A percentile compares a stretch with the other conserved stretches of the same genome.
These are phyloP conservation scores for Metopolophium dirhodum DNA, from an alignment of 1,140 invertebrate genomes.

Conservation along the genomic window DNA sequence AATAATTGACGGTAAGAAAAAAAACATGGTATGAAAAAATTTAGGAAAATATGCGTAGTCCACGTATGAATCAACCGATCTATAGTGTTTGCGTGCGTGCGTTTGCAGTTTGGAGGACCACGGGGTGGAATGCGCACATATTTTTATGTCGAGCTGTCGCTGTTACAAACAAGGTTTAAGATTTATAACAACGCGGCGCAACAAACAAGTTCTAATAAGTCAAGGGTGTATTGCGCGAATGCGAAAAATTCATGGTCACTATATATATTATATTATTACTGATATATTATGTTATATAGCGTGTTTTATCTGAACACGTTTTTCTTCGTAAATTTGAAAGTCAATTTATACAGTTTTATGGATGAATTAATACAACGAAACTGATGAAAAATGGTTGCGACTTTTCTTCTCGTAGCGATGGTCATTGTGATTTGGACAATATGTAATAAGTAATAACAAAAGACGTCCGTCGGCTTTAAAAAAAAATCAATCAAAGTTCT, in stretches of 20 bases:
- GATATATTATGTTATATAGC: not conserved
- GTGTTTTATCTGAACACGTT: not conserved
- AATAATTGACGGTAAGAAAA: not conserved
- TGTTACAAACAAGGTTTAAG: slow-evolving; percentile 26
- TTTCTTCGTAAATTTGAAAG: not conserved
- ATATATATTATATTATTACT: not conserved
- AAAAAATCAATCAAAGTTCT: not conserved
- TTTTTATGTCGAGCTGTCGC: slow-evolving; percentile 25
- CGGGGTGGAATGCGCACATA: slow-evolving; percentile 1
- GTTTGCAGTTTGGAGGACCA: slow-evolving; percentile 6
- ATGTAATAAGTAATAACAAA: not conserved
- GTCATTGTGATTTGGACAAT: not conserved
- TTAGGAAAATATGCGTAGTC: not conserved
- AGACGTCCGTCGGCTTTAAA: not conserved
- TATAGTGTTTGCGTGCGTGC: not conserved
- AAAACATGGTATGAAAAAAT: not conserved
- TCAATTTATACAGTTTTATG: not conserved
- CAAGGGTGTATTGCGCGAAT: slow-evolving; percentile 45
- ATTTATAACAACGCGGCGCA: slow-evolving; percentile 21
- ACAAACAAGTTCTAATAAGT: slow-evolving; percentile 34
- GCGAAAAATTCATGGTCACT: slow-evolving; percentile 25
- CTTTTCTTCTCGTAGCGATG: not conserved
- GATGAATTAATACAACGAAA: not conserved
- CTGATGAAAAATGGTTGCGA: not conserved
- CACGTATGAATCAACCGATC: not conserved